Evolutionary conservation across 2,113 vertebrate species (phyloP), one percentile per base, ranked within the genome.

Genomic region (Xiphophorus couchianus): DNA sequence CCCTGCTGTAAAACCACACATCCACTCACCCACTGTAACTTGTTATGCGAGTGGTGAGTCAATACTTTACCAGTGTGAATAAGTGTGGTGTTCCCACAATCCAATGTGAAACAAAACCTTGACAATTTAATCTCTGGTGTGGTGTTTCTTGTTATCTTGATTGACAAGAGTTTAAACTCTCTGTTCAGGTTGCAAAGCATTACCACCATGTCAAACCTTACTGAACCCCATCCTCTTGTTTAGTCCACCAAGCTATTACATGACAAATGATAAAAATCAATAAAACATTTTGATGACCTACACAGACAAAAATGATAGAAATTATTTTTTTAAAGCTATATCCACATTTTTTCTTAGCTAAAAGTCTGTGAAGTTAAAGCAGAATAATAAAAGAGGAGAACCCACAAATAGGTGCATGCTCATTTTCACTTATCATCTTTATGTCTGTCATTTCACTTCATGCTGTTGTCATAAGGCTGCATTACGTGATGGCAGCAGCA

Each of bases 11-110:
- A 73, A 84, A 74, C 31, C 76, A 62, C 39, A 33, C 69, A 69
- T 81, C 42, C 44, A 8, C 77, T 87, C 79, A 71, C 81, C 87
- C 79, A 84, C 80, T 84, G 31, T 35, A 77, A 37, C 0, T 30
- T 30, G 77, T 85, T 80, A 74, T 42, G 28, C 71, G 75, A 78
- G 51, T 69, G 35, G 35, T 78, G 82, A 87, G 69, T 84, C 85
- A 82, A 71, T 35, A 19, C 29, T 80, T 82, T 71, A n/a, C 74
- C 76, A 80, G 61, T 60, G 66, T 78, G 78, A 81, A 80, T 62
- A 66, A 87, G 66, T 72, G 78, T 71, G 68, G 33, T 77, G 65
- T 81, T 80, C 66, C 69, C 65, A 74, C 62, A 69, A 33, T 65
- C 63, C 35, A 58, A 74, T 69, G 54, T 79, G 72, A 76, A 66